phyloP scores from a whole-genome alignment of 2,888 invertebrate genomes.

The Hydroisotoma schaefferi region DNA sequence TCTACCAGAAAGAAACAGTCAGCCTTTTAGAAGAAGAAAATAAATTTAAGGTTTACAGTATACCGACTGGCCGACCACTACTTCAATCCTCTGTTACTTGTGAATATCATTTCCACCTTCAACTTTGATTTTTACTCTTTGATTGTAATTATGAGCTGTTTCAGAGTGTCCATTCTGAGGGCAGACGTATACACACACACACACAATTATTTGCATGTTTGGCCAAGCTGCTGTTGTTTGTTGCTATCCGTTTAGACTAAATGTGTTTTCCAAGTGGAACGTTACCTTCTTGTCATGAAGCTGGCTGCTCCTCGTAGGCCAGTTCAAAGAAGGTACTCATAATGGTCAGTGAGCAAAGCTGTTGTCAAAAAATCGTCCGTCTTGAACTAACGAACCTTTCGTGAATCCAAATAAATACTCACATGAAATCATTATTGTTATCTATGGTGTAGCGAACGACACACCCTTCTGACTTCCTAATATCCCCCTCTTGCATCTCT shows the following conservation, averaged over 20 bases:
- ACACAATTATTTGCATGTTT: not conserved
- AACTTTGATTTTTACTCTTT: slow-evolving; percentile 8
- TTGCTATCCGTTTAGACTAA: slow-evolving; percentile 1
- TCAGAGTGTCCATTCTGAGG: not conserved
- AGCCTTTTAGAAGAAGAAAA: not conserved
- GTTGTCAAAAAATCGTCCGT: slow-evolving; percentile 39
- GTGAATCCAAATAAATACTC: slow-evolving; percentile 33
- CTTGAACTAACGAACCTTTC: slow-evolving; percentile 48
- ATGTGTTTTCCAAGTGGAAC: slow-evolving; percentile 2
- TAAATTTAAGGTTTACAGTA: not conserved
- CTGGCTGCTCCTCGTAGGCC: not conserved
- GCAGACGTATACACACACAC: not conserved
- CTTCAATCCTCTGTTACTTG: no score
- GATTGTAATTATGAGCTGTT: slow-evolving; percentile 7
- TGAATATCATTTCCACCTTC: not conserved
- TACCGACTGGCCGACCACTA: not conserved
- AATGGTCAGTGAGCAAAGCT: not conserved
- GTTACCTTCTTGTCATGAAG: not conserved
- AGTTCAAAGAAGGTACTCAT: not conserved
- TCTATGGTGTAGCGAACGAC: slow-evolving; percentile 28
- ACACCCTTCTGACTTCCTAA: slow-evolving; percentile 20
- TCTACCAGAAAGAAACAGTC: slow-evolving; percentile 1
- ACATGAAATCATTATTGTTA: slow-evolving; percentile 38
- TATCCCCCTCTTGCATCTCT: slow-evolving; percentile 2
- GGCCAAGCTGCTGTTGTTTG: not conserved